Percentiles rank a stretch among this genome's conserved stretches.
These are phyloP conservation scores for Orthonyx spaldingii DNA, from an alignment of 2,113 vertebrate genomes.

Conservation along the genomic window DNA sequence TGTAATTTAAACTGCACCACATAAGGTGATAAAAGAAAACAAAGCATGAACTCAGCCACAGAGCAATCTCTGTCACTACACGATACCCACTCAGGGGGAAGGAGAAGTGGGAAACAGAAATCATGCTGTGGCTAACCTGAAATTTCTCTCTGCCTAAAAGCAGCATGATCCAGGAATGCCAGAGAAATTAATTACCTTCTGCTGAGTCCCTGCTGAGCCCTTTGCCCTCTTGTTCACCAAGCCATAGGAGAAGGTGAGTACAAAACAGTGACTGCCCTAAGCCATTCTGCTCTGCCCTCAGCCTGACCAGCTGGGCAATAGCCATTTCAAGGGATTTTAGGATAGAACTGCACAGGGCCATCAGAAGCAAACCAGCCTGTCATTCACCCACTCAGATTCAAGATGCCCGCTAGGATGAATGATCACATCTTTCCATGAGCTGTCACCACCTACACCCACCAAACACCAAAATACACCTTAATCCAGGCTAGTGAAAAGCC, in stretches of 20 bases:
- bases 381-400: not conserved
- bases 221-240: not conserved
- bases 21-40: not conserved
- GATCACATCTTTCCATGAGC: not conserved
- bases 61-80: not conserved
- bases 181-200: not conserved
- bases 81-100: not conserved
- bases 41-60: not conserved
- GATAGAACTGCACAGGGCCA: not conserved
- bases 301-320: not conserved
- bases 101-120: not conserved
- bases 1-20: not conserved
- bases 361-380: not conserved
- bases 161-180: not conserved
- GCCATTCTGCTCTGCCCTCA: not conserved
- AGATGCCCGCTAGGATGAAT: not conserved
- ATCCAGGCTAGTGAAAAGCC: not conserved
- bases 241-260: not conserved
- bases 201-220: not conserved
- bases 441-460: not conserved
- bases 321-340: not conserved
- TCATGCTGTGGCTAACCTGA: not conserved
- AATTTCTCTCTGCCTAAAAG: not conserved
- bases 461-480: conserved; percentile 8
- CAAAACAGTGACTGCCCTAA: not conserved